Conservation (phyloP, 2,888 invertebrate genomes). For the Dicroscelio sp. region DNA sequence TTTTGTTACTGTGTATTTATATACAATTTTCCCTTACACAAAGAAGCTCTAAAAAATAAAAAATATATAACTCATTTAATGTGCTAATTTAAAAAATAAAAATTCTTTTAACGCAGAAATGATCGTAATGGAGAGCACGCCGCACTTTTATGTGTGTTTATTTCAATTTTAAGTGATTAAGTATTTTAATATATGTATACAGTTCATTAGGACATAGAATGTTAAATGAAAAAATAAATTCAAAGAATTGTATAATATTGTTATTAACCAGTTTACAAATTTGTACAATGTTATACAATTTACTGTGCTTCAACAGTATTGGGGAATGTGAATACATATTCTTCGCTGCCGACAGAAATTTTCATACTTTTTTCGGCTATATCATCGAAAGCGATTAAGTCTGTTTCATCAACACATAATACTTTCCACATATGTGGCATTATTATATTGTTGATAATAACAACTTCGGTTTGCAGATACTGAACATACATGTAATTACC, state of each 20-base stretch:
- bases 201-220: too few relatives aligned
- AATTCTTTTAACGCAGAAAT: too few relatives aligned
- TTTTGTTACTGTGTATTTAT: neutral
- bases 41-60: neutral
- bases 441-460: neutral
- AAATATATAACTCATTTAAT: too few relatives aligned
- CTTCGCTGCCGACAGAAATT: neutral
- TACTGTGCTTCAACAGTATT: constrained; percentile 12
- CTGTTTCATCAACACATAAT: neutral
- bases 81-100: too few relatives aligned
- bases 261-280: neutral
- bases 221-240: neutral
- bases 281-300: neutral
- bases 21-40: neutral
- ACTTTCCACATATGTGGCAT: neutral
- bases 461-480: neutral
- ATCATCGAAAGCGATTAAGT: neutral
- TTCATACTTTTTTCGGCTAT: neutral
- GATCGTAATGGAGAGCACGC: too few relatives aligned
- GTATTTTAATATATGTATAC: too few relatives aligned
- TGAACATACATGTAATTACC: neutral
- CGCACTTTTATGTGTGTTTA: too few relatives aligned
- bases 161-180: too few relatives aligned
- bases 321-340: neutral
- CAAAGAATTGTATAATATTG: neutral